Base-by-base conservation (phyloP, 2,888 invertebrate species). In the Balanococcus diminutus region DNA sequence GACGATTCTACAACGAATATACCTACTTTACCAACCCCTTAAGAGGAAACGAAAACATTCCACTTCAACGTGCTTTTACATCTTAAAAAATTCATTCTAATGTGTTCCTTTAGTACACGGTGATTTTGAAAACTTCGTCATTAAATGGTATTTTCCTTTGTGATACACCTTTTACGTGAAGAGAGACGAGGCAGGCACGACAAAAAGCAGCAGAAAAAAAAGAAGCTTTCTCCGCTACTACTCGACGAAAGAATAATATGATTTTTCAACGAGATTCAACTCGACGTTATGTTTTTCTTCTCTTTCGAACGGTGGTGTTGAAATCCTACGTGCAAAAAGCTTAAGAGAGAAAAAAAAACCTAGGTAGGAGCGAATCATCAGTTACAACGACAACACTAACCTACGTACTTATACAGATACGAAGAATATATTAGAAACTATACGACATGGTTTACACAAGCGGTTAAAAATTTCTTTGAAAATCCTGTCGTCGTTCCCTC, bases 41-140 rank as follows among this genome's bases (percentile, higher is more conserved):
- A 56, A 56, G 56, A 56, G 56, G 19, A 56, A 56, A 56, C 56
- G 56, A 56, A 56, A 56, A 56, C 56, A 56, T 56, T 56, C 56
- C 56, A 56, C 56, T 56, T 56, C 56, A 56, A 56, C 56, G 56
- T 22, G 56, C 56, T 56, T 56, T 56, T 56, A 56, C 56, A 56
- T 56, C 56, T 56, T 56, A 56, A 56, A 56, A 56, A 56, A 56
- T 56, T 56, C 56, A 56, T 56, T 56, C 56, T 56, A 56, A 56
- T 56, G 56, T 56, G 56, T 56, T 22, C 56, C 56, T 56, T 56
- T 22, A 22, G 56, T 56, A 56, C 56, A 56, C 56, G 56, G 56
- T 56, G 56, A 56, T 56, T 56, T 56, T 22, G 56, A 56, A 56
- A 56, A 56, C 56, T 56, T 56, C 56, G 56, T 56, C 56, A 56